Percentiles rank a stretch among this genome's conserved stretches.
Evolutionary conservation across 1,140 invertebrate genomes (phyloP).

Genomic region (Yoshiicerus persimilis): DNA sequence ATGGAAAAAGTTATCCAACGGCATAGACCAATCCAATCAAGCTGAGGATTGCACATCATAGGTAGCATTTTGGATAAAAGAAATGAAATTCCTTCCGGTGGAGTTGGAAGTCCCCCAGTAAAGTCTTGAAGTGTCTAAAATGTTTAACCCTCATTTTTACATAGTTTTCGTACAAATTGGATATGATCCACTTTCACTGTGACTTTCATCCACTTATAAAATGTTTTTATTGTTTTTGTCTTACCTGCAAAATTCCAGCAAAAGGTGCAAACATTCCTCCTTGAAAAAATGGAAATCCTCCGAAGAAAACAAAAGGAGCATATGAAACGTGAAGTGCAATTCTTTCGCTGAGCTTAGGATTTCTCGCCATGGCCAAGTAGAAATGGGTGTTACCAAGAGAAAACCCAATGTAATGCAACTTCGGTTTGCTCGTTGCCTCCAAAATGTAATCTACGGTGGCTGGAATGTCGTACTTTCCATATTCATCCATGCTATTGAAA

Average conservation of each 20-base stretch:
- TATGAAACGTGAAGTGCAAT: constrained; percentile 51
- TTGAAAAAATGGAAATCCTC: neutral
- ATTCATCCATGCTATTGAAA: constrained; percentile 62
- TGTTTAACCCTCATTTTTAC: neutral
- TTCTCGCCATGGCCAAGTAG: constrained; percentile 55
- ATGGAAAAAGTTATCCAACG: neutral
- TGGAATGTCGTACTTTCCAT: constrained; percentile 71
- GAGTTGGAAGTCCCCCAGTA: neutral
- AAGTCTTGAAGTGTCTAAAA: neutral
- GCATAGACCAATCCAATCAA: neutral
- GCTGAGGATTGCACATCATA: neutral
- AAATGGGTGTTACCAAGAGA: constrained; percentile 51
- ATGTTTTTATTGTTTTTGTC: neutral
- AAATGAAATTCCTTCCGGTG: neutral
- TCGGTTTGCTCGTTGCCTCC: constrained; percentile 56
- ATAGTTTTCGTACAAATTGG: neutral
- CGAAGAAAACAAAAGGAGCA: neutral
- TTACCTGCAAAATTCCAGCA: neutral
- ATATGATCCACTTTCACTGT: no score
- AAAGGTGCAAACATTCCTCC: neutral
- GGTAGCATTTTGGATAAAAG: neutral
- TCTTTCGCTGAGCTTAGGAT: constrained; percentile 66
- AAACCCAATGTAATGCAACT: constrained; percentile 68
- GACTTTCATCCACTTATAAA: no score
- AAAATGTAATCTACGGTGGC: constrained; percentile 70